Base-by-base conservation (phyloP, 2,888 invertebrate species). In the Anticlea derivata region DNA sequence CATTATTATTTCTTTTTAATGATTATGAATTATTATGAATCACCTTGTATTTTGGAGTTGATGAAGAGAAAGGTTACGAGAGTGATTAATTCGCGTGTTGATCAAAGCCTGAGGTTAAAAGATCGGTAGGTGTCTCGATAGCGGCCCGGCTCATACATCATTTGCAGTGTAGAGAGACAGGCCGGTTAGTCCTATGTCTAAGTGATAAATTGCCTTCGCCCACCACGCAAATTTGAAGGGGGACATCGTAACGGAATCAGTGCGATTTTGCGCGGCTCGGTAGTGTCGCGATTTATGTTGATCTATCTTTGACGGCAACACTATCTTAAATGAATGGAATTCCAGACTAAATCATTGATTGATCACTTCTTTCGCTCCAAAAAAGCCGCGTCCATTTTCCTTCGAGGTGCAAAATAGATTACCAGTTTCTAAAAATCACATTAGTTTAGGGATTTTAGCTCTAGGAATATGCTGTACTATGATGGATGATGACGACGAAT, bases 191-290 rank as follows among this genome's bases (percentile, higher is more conserved):
- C 79, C 83, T 86, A 81, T 75, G 82, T 80, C 85, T 87, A 88
- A 90, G 88, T 89, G 88, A 86, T 88, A 90, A 90, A 90, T 90
- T 88, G 86, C 81, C 66, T 39, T 66, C 71, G 75, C 80, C 70
- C 80, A 75, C 83, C 74, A 86, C 85, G 86, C 86, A 84, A 86
- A 86, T 86, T 86, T 78, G 78, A 79, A 83, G 85, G 86, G 86
- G 86, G 82, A 79, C 83, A 78, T 80, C 80, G 83, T 79, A 82
- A 79, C 75, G 75, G 78, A 84, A 84, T 86, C 83, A 80, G 75
- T 72, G 74, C 72, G 78, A 75, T 78, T 78, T 85, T 78, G 82
- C 81, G 70, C 83, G 83, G 80, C 80, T 78, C 80, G 65, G 69
- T 78, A 84, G 83, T 85, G 84, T 75, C 80, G 69, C 68, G 70